Conservation (phyloP, 2,113 vertebrate species). For the Acrocephalus arundinaceus region DNA sequence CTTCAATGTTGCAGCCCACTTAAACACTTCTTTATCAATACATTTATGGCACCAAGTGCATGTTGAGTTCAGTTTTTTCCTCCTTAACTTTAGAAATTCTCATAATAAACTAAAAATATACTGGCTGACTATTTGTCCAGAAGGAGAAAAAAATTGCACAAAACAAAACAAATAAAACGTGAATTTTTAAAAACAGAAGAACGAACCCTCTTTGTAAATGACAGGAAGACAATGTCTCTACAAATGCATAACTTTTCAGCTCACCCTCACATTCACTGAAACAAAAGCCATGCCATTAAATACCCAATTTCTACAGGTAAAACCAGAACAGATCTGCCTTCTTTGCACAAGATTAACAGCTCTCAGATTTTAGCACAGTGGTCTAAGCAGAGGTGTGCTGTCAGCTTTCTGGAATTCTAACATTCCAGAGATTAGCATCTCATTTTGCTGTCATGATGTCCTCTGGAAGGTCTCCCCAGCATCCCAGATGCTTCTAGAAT, state of each 20-base stretch:
- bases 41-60: neutral
- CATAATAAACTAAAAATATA: neutral
- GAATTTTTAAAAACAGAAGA: neutral
- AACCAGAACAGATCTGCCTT: neutral
- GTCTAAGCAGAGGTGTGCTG: neutral
- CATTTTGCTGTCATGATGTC: neutral
- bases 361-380: neutral
- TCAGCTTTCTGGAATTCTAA: neutral
- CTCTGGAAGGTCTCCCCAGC: neutral
- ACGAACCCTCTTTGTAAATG: neutral
- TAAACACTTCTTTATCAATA: neutral
- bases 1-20: neutral
- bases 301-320: neutral
- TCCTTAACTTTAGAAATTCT: neutral
- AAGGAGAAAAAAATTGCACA: neutral
- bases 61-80: neutral
- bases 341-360: neutral
- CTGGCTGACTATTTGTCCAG: neutral
- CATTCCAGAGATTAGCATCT: neutral
- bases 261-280: neutral
- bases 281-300: neutral
- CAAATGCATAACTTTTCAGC: neutral
- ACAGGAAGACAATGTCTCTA: neutral
- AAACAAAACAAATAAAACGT: neutral
- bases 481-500: neutral